Conservation (phyloP, 2,888 invertebrate genomes). For the Oscheius sp. region DNA sequence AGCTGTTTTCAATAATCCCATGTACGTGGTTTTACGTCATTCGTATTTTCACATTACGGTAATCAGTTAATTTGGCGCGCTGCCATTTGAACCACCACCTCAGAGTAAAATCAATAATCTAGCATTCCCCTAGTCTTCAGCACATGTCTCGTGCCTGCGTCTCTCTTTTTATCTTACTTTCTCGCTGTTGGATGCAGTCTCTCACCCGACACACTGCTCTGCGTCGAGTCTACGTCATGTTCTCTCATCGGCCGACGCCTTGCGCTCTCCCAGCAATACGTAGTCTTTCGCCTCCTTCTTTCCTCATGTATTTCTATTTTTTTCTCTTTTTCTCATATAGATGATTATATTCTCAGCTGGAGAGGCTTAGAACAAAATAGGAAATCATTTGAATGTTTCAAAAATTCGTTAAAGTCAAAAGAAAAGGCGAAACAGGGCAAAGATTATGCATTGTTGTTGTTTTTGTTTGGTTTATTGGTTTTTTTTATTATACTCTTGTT, state of each 20-base stretch:
- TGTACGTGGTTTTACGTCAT: no score
- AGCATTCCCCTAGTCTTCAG: conserved; percentile 15
- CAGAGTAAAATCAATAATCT: conserved; percentile 21
- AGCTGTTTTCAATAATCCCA: no score
- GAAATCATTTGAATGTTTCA: no score
- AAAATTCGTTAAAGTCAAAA: no score
- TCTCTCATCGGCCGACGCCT: conserved; percentile 33
- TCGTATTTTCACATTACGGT: conserved; percentile 25
- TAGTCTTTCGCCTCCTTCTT: conserved; percentile 33
- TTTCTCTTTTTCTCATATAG: not conserved
- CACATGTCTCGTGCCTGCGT: conserved; percentile 13
- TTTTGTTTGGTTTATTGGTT: no score
- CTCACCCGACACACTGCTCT: conserved; percentile 30
- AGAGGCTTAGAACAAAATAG: no score
- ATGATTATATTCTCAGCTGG: no score
- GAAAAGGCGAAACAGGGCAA: no score
- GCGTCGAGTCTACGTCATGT: conserved; percentile 33
- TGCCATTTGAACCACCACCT: not conserved
- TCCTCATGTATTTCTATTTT: conserved; percentile 9
- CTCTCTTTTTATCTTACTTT: conserved; percentile 30
- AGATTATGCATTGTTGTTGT: no score
- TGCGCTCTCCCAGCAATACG: conserved; percentile 38
- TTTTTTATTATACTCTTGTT: no score
- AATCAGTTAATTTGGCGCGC: not conserved
- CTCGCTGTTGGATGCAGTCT: conserved; percentile 32